Percentiles rank a stretch among this genome's conserved stretches.
Conservation (phyloP, 2,113 vertebrate genomes). For the Anoura caudifer region DNA sequence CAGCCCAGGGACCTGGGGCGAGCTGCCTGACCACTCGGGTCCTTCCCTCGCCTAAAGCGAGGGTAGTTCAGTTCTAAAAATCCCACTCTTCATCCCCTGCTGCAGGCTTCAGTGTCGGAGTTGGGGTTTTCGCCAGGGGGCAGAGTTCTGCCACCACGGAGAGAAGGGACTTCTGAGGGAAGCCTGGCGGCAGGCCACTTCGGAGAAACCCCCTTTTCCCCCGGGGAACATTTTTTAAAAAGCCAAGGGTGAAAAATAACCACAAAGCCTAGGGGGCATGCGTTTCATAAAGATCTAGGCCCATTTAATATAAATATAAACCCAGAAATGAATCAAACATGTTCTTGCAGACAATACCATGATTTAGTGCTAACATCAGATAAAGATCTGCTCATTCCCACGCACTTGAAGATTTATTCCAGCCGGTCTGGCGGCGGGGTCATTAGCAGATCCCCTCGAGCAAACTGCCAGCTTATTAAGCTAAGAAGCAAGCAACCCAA, state of each 20-base stretch:
- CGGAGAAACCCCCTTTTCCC: background rate
- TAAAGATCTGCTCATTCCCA: background rate
- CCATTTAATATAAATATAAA: background rate
- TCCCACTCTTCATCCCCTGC: background rate
- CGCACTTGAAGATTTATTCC: background rate
- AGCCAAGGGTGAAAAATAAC: background rate
- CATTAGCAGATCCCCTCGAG: background rate
- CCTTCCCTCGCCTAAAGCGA: background rate
- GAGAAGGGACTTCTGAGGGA: background rate
- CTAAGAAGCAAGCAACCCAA: background rate
- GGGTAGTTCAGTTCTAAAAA: background rate
- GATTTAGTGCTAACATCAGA: background rate
- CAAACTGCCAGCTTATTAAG: background rate
- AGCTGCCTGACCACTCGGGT: background rate
- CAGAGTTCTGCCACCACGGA: conserved; percentile 49
- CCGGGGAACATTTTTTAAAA: background rate
- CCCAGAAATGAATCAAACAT: background rate
- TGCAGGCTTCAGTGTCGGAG: background rate
- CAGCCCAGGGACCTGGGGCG: background rate
- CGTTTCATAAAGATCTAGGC: background rate
- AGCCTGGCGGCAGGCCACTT: background rate
- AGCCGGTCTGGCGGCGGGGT: background rate
- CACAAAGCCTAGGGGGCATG: background rate
- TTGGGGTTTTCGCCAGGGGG: conserved; percentile 63
- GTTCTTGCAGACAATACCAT: background rate